Evolutionary conservation across 2,888 invertebrate genomes (phyloP).

Genomic region (Linyphia triangularis): DNA sequence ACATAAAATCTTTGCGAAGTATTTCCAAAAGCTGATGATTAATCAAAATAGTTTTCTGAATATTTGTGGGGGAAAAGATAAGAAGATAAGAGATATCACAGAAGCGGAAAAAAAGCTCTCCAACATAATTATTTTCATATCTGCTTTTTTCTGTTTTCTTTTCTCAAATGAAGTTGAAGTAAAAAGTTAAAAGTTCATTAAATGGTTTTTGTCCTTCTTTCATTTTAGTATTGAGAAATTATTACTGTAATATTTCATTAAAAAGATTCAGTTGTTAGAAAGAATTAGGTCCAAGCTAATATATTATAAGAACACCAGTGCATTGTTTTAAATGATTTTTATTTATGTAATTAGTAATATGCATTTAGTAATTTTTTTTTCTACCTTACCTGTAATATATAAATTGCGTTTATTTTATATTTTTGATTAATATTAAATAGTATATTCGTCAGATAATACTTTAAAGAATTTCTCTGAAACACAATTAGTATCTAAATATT

Average conservation of each 20-base stretch:
- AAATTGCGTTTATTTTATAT: too few relatives aligned
- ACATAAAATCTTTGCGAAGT: neutral
- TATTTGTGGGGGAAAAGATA: neutral
- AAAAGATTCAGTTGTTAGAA: neutral
- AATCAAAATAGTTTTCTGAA: slow-evolving; percentile 8
- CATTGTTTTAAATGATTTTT: too few relatives aligned
- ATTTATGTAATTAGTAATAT: too few relatives aligned
- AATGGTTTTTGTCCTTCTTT: neutral
- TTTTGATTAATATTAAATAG: too few relatives aligned
- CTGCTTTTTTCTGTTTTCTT: neutral
- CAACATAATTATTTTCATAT: neutral
- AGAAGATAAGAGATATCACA: neutral
- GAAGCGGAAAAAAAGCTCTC: neutral
- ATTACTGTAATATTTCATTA: neutral
- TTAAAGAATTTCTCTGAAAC: too few relatives aligned
- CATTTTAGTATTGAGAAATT: neutral
- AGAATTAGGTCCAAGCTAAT: too few relatives aligned
- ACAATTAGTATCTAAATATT: too few relatives aligned
- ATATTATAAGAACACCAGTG: too few relatives aligned
- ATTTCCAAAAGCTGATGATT: slow-evolving; percentile 6
- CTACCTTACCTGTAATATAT: too few relatives aligned
- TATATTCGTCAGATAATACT: too few relatives aligned
- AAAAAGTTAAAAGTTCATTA: neutral
- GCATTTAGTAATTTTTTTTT: too few relatives aligned
- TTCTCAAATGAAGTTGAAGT: neutral